A percentile compares a stretch with the other conserved stretches of the same genome.
phyloP scores from a whole-genome alignment of 2,888 invertebrate genomes.

The Sylvicola cinctus region DNA sequence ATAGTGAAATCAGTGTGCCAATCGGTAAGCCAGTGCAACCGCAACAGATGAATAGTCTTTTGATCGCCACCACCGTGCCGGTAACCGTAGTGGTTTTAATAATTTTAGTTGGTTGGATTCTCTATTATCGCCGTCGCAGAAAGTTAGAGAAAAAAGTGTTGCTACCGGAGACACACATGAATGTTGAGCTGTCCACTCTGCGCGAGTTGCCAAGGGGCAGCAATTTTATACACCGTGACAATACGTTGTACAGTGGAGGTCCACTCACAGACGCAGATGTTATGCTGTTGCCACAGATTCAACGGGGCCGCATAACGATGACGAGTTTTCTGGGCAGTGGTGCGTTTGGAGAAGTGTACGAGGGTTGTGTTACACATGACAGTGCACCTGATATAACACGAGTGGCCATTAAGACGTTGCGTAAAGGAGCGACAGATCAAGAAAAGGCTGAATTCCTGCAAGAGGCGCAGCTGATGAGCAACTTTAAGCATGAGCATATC shows the following conservation, averaged over 20 bases:
- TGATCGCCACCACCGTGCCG: constrained; percentile 42
- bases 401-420: constrained; percentile 88
- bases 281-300: constrained; percentile 65
- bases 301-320: constrained; percentile 65
- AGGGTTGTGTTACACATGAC: constrained; percentile 62
- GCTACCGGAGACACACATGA: no score
- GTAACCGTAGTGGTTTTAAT: constrained; percentile 21
- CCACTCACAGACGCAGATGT: constrained; percentile 57
- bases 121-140: no score
- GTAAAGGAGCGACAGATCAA: constrained; percentile 76
- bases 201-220: constrained; percentile 52
- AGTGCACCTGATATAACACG: constrained; percentile 41
- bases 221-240: constrained; percentile 60
- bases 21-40: constrained; percentile 20
- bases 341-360: constrained; percentile 93
- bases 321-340: constrained; percentile 85
- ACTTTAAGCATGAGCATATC: constrained; percentile 93
- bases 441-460: constrained; percentile 88
- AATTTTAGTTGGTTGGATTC: background rate
- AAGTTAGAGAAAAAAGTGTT: no score
- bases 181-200: constrained; percentile 56
- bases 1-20: constrained; percentile 42
- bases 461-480: constrained; percentile 93
- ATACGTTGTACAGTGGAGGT: constrained; percentile 52
- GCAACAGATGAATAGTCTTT: constrained; percentile 25